Evolutionary conservation across 2,797 vertebrate genomes (phyloP), one percentile per base, ranked within the genome.

Genomic region (Valencia hispanica): DNA sequence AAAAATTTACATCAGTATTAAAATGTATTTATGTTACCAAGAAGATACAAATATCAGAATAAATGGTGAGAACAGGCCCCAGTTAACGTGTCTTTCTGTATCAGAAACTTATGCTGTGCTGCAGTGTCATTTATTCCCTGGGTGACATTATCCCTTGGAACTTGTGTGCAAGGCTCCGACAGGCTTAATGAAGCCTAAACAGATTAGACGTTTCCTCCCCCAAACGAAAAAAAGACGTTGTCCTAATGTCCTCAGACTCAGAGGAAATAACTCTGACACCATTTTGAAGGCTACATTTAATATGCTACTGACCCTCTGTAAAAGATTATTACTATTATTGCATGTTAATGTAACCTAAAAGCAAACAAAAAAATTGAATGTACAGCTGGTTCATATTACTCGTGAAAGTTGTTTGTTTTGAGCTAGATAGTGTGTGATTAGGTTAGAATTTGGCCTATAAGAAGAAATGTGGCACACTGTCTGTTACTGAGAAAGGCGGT

Each of bases 241-340:
- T 88, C 83, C 81, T 72, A 89, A 86, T 87, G 86, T 84, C 84
- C 76, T 83, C 68, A 81, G 76, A 84, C 73, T 25, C 59, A 79
- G 81, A 90, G 91, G 88, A 91, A 92, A 88, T 87, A 73, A 87
- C 79, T 41, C 68, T 82, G 80, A 84, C 82, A 80, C 86, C 85
- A 85, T 89, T 90, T 43, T 90, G 87, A 81, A 82, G 79, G 74
- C 57, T 78, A 77, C 81, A 48, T 73, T 74, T 87, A 68, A 82
- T 69, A 50, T 77, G 70, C 77, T 70, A 47, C 32, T 73, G 39
- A 71, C 55, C 55, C n/a, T 27, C 30, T 39, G 25, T 27, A 25
- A 63, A 39, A 43, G 30, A 22, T 47, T 45, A 70, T 20, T 78
- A 68, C 9, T 25, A 41, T n/a, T 36, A 6, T 71, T 14, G 53